Conservation (phyloP, 2,888 invertebrate genomes). For the Lasiommata megera region DNA sequence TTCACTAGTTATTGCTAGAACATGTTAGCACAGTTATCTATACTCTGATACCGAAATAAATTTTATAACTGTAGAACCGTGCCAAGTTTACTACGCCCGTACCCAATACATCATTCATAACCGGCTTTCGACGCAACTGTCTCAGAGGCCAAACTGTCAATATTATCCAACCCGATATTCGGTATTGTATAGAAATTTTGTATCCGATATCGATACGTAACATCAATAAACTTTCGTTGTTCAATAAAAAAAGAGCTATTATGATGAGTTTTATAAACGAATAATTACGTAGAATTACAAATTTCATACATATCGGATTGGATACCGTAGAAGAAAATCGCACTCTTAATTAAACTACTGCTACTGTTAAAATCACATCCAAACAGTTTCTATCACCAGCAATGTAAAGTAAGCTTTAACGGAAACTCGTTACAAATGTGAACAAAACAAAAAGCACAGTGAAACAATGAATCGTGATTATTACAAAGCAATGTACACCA, state of each 20-base stretch:
- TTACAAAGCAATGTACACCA: slow-evolving; percentile 65
- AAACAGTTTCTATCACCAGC: slow-evolving; percentile 23
- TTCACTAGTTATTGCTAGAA: background rate
- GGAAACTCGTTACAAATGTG: slow-evolving; percentile 31
- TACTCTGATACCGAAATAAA: slow-evolving; percentile 21
- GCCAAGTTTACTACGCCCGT: slow-evolving; percentile 41
- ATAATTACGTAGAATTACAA: no score
- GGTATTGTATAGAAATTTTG: background rate
- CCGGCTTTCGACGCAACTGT: slow-evolving; percentile 44
- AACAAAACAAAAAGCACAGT: slow-evolving; percentile 23
- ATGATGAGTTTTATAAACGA: no score
- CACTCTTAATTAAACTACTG: background rate
- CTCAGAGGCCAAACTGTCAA: slow-evolving; percentile 4
- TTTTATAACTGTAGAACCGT: slow-evolving; percentile 26
- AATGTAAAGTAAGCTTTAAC: slow-evolving; percentile 35
- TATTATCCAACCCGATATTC: background rate
- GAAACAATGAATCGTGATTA: slow-evolving; percentile 67
- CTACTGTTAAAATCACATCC: background rate
- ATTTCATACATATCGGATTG: background rate
- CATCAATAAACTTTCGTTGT: no score
- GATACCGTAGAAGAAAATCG: background rate
- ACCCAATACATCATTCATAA: slow-evolving; percentile 54
- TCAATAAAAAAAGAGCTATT: no score
- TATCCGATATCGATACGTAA: no score
- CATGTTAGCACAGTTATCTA: background rate